phyloP scores from a whole-genome alignment of 2,888 invertebrate species.

The Sclerodermus sp. region DNA sequence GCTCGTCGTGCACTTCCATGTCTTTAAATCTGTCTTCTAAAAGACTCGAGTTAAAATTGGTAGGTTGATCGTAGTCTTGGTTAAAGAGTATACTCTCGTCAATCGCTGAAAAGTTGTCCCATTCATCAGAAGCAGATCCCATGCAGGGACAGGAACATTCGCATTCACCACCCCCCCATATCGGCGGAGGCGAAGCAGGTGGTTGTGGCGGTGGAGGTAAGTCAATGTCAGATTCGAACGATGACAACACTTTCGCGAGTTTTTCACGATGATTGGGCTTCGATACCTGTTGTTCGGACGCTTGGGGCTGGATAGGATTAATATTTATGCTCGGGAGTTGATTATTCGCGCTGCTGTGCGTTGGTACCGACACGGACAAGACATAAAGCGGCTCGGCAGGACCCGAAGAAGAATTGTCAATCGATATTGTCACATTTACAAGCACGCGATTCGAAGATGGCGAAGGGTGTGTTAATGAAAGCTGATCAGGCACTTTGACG shows the following conservation, averaged over 20 bases:
- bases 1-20: background rate
- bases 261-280: background rate
- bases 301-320: constrained; percentile 56
- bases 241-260: background rate
- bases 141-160: constrained; percentile 75
- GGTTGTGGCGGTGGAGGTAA: constrained; percentile 52
- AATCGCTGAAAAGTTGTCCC: constrained; percentile 37
- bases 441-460: constrained; percentile 67
- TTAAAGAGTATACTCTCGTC: constrained; percentile 17
- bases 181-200: constrained; percentile 43
- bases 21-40: background rate
- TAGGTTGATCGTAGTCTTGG: background rate
- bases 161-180: constrained; percentile 71
- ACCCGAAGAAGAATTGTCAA: constrained; percentile 64
- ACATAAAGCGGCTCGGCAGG: constrained; percentile 72
- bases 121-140: constrained; percentile 55
- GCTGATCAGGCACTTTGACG: constrained; percentile 23
- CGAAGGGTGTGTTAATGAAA: constrained; percentile 10
- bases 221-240: constrained; percentile 11
- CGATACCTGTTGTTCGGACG: constrained; percentile 9
- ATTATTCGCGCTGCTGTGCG: constrained; percentile 48
- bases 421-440: constrained; percentile 80
- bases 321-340: constrained; percentile 62
- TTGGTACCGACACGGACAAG: constrained; percentile 79
- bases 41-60: background rate